These are phyloP conservation scores for Rhabdornis inornatus DNA, from an alignment of 2,113 vertebrate genomes.

Conservation along the genomic window DNA sequence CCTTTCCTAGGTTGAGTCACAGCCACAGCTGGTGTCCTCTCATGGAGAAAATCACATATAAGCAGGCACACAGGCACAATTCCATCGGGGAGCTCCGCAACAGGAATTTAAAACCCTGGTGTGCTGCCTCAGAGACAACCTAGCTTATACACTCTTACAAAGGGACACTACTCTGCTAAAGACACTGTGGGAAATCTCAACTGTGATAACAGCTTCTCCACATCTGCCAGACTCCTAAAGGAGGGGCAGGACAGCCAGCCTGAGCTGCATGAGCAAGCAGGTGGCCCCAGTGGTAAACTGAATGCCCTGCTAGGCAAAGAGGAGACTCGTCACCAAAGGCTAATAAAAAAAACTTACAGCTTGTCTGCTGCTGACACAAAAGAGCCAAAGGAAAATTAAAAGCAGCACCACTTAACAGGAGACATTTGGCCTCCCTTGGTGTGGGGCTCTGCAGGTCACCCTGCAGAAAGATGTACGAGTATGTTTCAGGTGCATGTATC, in stretches of 20 bases:
- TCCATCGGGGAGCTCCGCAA: not conserved
- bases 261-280: not conserved
- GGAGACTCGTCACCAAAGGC: not conserved
- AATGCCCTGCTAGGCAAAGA: not conserved
- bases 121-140: not conserved
- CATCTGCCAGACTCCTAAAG: not conserved
- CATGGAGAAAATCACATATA: not conserved
- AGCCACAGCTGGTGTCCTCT: not conserved
- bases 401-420: not conserved
- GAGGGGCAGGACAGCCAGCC: not conserved
- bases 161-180: not conserved
- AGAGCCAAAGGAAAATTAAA: not conserved
- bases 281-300: not conserved
- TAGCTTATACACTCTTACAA: not conserved
- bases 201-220: not conserved
- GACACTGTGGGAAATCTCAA: not conserved
- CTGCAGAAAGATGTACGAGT: fast-evolving
- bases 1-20: not conserved
- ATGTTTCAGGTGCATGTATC: fast-evolving
- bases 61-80: not conserved
- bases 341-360: not conserved
- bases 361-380: not conserved
- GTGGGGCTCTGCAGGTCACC: not conserved
- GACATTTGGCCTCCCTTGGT: not conserved
- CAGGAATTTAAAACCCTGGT: not conserved